Conservation (phyloP, 1,140 invertebrate species). For the Zaprionus ghesquierei region DNA sequence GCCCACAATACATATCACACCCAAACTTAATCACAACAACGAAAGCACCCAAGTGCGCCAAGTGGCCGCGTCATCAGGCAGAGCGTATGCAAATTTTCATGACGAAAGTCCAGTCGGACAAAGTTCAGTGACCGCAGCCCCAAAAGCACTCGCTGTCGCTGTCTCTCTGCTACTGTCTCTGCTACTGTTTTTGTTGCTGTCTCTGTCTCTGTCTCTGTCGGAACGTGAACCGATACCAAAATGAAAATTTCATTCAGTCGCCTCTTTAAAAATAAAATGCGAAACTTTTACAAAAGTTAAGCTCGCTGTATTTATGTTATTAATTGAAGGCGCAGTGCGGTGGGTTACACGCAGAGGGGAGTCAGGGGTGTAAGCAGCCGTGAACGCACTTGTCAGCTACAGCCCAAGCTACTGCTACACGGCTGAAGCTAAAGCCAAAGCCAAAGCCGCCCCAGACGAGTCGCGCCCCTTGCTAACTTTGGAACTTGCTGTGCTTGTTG, state of each 20-base stretch:
- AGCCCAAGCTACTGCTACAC: slow-evolving; percentile 10
- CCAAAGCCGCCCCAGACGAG: slow-evolving; percentile 26
- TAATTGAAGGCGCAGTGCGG: slow-evolving; percentile 42
- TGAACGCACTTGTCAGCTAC: slow-evolving; percentile 40
- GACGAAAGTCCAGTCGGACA: slow-evolving; percentile 79
- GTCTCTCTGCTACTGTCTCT: too few species aligned
- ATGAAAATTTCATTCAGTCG: slow-evolving; percentile 71
- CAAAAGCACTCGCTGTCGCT: slow-evolving; percentile 14
- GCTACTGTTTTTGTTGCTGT: background rate
- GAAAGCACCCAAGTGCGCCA: slow-evolving; percentile 22
- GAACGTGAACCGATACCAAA: slow-evolving; percentile 45
- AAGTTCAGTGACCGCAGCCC: slow-evolving; percentile 66
- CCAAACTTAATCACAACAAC: slow-evolving; percentile 11
- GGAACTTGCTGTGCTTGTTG: slow-evolving; percentile 62
- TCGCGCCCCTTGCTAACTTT: slow-evolving; percentile 55
- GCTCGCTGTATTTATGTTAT: slow-evolving; percentile 32
- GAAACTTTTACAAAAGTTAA: slow-evolving; percentile 70
- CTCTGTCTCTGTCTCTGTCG: slow-evolving; percentile 1
- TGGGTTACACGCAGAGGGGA: background rate
- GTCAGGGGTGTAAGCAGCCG: background rate
- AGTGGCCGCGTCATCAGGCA: slow-evolving; percentile 48
- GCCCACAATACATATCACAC: background rate
- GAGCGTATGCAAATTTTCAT: slow-evolving; percentile 60
- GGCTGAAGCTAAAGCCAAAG: slow-evolving; percentile 15
- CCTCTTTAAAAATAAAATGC: slow-evolving; percentile 69